Conservation (phyloP, 2,113 vertebrate species). For the Ceyx margarethae region DNA sequence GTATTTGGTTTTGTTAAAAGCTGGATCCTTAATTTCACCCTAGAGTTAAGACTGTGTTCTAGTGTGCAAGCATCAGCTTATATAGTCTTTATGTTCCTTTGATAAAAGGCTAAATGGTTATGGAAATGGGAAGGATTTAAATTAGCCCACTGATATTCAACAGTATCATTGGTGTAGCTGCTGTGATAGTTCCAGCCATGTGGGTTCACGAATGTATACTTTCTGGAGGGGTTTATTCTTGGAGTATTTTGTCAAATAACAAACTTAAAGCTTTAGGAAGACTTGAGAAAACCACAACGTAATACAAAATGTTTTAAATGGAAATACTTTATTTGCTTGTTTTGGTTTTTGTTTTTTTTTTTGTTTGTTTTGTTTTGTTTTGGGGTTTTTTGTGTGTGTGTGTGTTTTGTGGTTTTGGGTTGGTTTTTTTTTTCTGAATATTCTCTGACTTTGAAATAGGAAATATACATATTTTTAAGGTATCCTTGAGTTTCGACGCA, state of each 20-base stretch:
- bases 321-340: not conserved
- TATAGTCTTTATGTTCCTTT: not conserved
- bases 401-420: no score
- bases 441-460: not conserved
- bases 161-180: not conserved
- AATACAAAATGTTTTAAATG: not conserved
- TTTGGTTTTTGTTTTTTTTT: no score
- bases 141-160: not conserved
- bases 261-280: not conserved
- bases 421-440: not conserved
- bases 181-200: not conserved
- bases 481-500: not conserved
- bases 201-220: fast-evolving
- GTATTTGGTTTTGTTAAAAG: not conserved
- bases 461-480: not conserved
- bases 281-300: not conserved
- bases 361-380: no score
- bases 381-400: no score
- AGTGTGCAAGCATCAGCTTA: not conserved
- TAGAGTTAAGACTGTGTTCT: not conserved
- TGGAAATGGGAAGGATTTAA: not conserved
- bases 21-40: not conserved
- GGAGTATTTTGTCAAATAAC: not conserved
- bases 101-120: not conserved
- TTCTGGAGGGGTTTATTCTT: not conserved